These are phyloP conservation scores for Limnodromus scolopaceus DNA, from an alignment of 2,797 vertebrate species.

Conservation along the genomic window DNA sequence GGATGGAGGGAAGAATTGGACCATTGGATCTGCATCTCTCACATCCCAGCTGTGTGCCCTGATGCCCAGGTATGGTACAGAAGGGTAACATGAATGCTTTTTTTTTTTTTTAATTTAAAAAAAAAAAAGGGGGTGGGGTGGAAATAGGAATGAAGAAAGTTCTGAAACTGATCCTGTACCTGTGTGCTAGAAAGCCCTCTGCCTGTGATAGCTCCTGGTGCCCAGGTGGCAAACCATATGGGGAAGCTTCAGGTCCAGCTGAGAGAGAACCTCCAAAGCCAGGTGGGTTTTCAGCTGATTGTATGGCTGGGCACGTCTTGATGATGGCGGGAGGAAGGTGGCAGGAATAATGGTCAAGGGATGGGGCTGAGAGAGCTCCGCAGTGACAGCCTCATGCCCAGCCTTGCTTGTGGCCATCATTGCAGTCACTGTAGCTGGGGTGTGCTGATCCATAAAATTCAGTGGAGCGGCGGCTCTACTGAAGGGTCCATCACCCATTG, in stretches of 20 bases:
- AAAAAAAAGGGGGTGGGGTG: rapidly evolving
- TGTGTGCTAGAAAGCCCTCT: not conserved
- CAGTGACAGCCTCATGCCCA: rapidly evolving
- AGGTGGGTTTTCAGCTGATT: not conserved
- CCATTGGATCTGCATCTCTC: not conserved
- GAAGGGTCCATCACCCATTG: not conserved
- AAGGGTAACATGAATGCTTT: not conserved
- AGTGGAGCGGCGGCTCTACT: not conserved
- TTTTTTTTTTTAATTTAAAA: not conserved
- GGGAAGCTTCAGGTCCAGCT: not conserved
- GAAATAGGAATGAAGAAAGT: not conserved
- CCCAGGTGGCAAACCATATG: not conserved
- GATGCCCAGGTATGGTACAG: not conserved
- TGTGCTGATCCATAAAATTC: not conserved
- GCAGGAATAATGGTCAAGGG: not conserved
- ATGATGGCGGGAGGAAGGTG: not conserved
- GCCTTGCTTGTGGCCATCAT: rapidly evolving
- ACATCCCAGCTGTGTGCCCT: not conserved
- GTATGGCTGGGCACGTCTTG: not conserved
- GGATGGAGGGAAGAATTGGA: not conserved
- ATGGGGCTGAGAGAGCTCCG: not conserved
- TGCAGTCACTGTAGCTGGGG: not conserved
- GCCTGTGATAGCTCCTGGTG: not conserved
- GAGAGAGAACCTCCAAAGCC: not conserved
- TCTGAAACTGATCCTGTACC: not conserved